Conservation (phyloP, 2,113 vertebrate genomes). For the Chitala chitala region DNA sequence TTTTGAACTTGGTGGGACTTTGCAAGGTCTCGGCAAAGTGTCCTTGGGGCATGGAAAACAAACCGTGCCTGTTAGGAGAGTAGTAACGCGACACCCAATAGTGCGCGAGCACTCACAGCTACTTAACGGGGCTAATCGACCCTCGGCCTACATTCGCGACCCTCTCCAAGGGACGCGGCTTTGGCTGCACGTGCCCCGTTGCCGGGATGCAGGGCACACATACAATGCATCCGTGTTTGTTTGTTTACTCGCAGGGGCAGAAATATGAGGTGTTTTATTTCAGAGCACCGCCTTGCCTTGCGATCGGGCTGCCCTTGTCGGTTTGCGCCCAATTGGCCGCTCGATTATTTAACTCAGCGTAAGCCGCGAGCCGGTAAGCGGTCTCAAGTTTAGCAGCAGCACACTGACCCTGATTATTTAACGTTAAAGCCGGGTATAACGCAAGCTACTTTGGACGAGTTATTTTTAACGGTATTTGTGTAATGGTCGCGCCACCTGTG, state of each 20-base stretch:
- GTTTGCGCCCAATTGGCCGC: background rate
- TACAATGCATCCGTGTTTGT: background rate
- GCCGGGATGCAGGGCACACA: constrained; percentile 11
- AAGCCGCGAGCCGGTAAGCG: background rate
- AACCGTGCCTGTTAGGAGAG: constrained; percentile 65
- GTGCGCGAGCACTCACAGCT: constrained; percentile 25
- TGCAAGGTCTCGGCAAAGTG: constrained; percentile 58
- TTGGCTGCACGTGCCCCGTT: background rate
- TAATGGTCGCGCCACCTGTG: background rate
- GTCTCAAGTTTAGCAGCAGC: background rate
- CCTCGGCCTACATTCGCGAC: constrained; percentile 21
- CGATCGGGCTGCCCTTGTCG: background rate
- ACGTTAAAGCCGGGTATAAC: background rate
- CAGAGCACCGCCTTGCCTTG: background rate
- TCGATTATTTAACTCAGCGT: background rate
- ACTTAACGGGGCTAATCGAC: constrained; percentile 24
- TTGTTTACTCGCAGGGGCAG: background rate
- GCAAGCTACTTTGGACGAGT: background rate
- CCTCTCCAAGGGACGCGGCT: background rate
- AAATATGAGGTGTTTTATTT: background rate
- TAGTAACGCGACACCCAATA: constrained; percentile 59
- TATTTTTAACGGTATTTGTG: background rate
- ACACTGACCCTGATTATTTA: background rate
- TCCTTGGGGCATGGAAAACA: constrained; percentile 69
- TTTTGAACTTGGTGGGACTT: constrained; percentile 43